Evolutionary conservation across 2,113 vertebrate genomes (phyloP), one percentile per base, ranked within the genome.

Genomic region (Megaceryle maxima): DNA sequence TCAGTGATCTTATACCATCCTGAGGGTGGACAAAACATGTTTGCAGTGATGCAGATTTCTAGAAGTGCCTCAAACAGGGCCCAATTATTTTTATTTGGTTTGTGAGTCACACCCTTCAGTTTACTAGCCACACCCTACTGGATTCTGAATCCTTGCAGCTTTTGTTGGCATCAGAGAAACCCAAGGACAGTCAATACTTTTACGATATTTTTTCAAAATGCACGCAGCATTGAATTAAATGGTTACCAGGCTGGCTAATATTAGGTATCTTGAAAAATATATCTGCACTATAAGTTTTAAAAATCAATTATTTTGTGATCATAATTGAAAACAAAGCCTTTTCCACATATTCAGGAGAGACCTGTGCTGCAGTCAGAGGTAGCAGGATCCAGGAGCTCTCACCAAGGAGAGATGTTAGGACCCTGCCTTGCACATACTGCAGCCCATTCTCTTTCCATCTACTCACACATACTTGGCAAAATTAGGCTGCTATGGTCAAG

Each of bases 381-480:
- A 3, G 28, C 5, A 16, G 39, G 28, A 22, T 11, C 56, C 28
- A 35, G 67, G 53, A 82, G 46, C 28, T 55, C 16, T 59, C 9
- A 1, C 13, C 31, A 48, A 12, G 53, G 15, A 81, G 29, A 35
- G 33, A 46, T 16, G 10, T 59, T 57, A 43, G 66, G 21, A 85
- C 5, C 56, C 56, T 55, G 41, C 31, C 31, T 68, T 11, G 5
- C 59, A 35, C 18, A 7, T 3, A 1, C 4, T 50, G 16, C n/a
- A 76, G 20, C 22, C 37, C 35, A 76, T 60, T 69, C 33, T 51
- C 41, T 69, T 57, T 35, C 7, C 21, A 16, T 13, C 41, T 29
- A 0, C 28, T 7, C 1, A 0, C 1, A 1, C 0, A 1, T 13
- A 11, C 48, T 17, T 66, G 83, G 68, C 68, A 78, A 28, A 87